These are phyloP conservation scores for Malurus melanocephalus DNA, from an alignment of 2,113 vertebrate species.

Conservation along the genomic window DNA sequence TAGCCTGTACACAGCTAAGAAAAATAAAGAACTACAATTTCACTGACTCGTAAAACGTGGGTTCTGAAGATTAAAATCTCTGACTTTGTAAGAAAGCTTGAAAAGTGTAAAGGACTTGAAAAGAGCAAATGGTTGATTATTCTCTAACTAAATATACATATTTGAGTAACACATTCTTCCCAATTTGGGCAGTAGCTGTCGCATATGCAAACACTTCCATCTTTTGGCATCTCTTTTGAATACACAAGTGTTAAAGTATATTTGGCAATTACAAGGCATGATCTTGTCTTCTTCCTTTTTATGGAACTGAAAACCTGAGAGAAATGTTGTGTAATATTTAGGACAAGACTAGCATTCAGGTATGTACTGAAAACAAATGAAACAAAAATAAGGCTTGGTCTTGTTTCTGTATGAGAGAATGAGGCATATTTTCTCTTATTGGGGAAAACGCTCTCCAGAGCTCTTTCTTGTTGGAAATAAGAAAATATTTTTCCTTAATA, in stretches of 20 bases:
- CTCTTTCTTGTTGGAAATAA: neutral
- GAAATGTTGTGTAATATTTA: neutral
- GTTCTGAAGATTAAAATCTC: neutral
- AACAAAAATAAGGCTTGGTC: neutral
- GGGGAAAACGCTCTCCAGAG: no score
- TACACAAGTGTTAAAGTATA: neutral
- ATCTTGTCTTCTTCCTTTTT: neutral
- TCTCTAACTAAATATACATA: neutral
- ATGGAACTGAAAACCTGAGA: neutral
- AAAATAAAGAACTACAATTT: neutral
- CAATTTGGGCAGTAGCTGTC: neutral
- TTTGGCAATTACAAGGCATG: neutral
- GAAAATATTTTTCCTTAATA: neutral
- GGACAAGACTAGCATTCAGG: neutral
- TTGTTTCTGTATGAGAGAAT: neutral
- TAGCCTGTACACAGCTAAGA: neutral
- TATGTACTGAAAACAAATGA: neutral
- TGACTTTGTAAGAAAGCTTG: neutral
- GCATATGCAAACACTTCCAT: neutral
- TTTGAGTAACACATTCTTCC: neutral
- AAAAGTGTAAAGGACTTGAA: neutral
- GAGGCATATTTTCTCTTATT: neutral
- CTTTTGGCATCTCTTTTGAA: neutral
- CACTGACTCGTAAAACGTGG: neutral
- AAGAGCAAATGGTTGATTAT: slow-evolving; percentile 28